These are phyloP conservation scores for Turritopsis dohrnii DNA, from an alignment of 30 jellyfish, hydroid and myxozoan genomes.

Conservation along the genomic window DNA sequence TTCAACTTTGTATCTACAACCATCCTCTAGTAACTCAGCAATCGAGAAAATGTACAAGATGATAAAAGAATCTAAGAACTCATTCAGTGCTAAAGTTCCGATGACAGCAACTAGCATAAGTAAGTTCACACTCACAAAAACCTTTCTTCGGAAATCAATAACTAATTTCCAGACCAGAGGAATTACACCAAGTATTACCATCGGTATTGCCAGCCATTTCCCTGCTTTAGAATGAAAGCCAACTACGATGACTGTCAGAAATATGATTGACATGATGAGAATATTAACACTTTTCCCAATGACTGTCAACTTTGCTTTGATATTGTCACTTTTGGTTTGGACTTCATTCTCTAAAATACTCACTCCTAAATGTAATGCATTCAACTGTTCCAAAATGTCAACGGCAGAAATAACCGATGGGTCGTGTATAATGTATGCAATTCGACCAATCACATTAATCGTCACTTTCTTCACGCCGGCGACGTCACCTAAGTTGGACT, in stretches of 20 bases:
- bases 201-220: conserved; percentile 57
- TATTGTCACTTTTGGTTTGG: conserved; percentile 18
- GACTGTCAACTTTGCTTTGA: conserved; percentile 3
- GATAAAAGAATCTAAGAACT: conserved; percentile 68
- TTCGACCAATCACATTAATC: conserved; percentile 74
- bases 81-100: conserved; percentile 65
- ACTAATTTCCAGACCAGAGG: conserved; percentile 51
- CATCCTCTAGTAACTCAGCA: conserved; percentile 63
- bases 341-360: conserved; percentile 66
- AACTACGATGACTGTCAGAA: conserved; percentile 43
- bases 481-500: conserved; percentile 38
- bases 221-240: neutral
- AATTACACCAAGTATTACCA: conserved; percentile 45
- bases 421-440: conserved; percentile 59
- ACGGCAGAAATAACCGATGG: conserved; percentile 31
- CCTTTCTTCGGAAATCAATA: conserved; percentile 45
- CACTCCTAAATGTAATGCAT: conserved; percentile 66
- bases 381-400: conserved; percentile 38
- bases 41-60: conserved; percentile 67
- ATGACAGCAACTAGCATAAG: conserved; percentile 72
- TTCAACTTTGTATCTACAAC: conserved; percentile 51
- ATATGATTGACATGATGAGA: conserved; percentile 23
- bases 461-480: conserved; percentile 51
- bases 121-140: conserved; percentile 49
- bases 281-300: conserved; percentile 6